A percentile compares a stretch with the other conserved stretches of the same genome.
phyloP scores from a whole-genome alignment of 2,113 vertebrate genomes.

The Dolichotis patagonum region DNA sequence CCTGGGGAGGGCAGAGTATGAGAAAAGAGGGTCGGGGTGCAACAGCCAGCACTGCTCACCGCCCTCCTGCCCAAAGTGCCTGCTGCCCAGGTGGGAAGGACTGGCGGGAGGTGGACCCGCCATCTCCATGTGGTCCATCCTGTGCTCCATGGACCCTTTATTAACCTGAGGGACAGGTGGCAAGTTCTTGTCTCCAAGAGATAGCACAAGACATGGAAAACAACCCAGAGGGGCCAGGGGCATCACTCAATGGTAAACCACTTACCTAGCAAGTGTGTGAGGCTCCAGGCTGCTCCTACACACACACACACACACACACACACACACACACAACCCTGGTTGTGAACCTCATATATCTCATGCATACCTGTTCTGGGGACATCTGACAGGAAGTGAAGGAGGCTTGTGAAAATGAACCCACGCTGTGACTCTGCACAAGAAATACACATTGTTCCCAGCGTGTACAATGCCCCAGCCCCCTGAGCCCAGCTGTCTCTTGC shows the following conservation, averaged over 20 bases:
- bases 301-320: not conserved
- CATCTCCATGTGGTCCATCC: not conserved
- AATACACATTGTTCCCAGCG: not conserved
- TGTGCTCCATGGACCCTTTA: not conserved
- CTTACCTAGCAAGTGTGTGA: not conserved
- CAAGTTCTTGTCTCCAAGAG: not conserved
- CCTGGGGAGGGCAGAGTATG: not conserved
- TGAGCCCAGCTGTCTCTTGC: not conserved
- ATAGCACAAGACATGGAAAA: not conserved
- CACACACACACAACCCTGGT: not conserved
- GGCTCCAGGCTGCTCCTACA: not conserved
- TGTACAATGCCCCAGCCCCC: not conserved
- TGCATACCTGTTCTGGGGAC: not conserved
- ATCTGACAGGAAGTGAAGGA: not conserved
- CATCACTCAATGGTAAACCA: not conserved
- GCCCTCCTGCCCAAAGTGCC: too few relatives aligned
- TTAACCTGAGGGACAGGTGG: not conserved
- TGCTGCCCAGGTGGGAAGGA: not conserved
- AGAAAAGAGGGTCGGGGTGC: not conserved
- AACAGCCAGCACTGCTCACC: not conserved
- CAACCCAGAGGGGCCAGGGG: not conserved
- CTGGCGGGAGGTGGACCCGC: not conserved
- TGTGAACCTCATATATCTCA: accelerated
- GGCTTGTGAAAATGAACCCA: not conserved
- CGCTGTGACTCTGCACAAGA: not conserved